Evolutionary conservation across 2,888 invertebrate species (phyloP), one percentile per base, ranked within the genome.

Genomic region (Synergus gifuensis): DNA sequence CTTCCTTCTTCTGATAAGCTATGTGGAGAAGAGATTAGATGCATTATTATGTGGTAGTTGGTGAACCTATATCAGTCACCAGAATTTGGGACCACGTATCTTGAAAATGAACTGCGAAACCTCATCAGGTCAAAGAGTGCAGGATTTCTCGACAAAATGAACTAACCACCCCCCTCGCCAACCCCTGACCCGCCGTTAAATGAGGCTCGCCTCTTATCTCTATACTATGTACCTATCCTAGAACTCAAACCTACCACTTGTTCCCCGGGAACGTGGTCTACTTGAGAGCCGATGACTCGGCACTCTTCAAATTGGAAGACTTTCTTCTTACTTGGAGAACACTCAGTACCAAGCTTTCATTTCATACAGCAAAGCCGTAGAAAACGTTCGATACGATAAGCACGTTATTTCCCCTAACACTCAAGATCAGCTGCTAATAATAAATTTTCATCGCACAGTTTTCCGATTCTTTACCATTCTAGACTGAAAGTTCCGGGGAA

Each of bases 41-140:
- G 36, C 49, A 49, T 60, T 5, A 54, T 49, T 54, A 54, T 73
- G 28, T 73, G 73, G 49, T 54, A 7, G 28, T 36, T 54, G 46
- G 46, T 69, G 36, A 22, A 60, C 22, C 7, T 22, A 83, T 83
- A 82, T 83, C 84, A 83, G 81, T 84, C 86, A 86, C 87, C 69
- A 83, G 79, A 86, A 85, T 85, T 85, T 83, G 82, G 76, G 80
- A 79, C 83, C 86, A 86, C 86, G 87, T 87, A 85, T 83, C 81
- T 76, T 49, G 80, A 79, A 82, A 87, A 88, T 84, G 88, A 88
- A 87, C 86, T 87, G 88, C 83, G 84, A 88, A 88, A 88, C 80
- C 83, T 79, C 80, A 76, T 58, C 46, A 78, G 84, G 83, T 83
- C 84, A 84, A 84, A 86, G 85, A 83, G 83, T 83, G 64, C 80